Percentiles rank a stretch among this genome's conserved stretches.
Conservation (phyloP, 2,888 invertebrate genomes). For the Amphiduros pacificus region DNA sequence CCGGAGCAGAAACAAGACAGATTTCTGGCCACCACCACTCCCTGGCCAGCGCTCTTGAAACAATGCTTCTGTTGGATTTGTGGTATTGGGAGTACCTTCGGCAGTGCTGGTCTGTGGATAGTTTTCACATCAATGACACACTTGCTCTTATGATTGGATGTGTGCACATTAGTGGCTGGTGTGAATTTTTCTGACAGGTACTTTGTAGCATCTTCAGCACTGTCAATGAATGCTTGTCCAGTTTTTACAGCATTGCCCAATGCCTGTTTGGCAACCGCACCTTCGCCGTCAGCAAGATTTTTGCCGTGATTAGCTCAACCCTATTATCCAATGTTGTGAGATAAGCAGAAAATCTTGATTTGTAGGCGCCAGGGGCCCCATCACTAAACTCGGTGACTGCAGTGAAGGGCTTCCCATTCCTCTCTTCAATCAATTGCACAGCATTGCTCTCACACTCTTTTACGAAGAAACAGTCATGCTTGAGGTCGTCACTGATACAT, state of each 20-base stretch:
- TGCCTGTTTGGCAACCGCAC: not conserved
- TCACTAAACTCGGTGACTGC: not conserved
- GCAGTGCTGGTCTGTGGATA: not conserved
- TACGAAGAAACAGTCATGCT: not conserved
- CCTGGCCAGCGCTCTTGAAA: not conserved
- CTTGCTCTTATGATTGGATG: not conserved
- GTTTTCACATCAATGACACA: not conserved
- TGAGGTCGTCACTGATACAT: not conserved
- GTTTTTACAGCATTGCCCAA: not conserved
- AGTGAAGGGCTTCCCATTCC: not conserved
- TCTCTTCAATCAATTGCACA: not conserved
- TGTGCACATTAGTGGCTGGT: not conserved
- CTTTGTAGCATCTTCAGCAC: not conserved
- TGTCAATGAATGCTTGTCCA: no score
- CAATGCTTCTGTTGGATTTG: not conserved
- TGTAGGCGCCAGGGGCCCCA: not conserved
- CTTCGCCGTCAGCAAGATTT: not conserved
- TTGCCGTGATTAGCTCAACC: not conserved
- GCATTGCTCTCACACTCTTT: not conserved
- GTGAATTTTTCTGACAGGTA: not conserved
- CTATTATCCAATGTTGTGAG: not conserved
- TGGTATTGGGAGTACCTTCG: not conserved
- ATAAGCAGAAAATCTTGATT: not conserved
- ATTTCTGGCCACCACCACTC: not conserved
- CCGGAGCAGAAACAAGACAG: not conserved